Conservation (phyloP, 2,113 vertebrate genomes). For the Cryptotis parvus region DNA sequence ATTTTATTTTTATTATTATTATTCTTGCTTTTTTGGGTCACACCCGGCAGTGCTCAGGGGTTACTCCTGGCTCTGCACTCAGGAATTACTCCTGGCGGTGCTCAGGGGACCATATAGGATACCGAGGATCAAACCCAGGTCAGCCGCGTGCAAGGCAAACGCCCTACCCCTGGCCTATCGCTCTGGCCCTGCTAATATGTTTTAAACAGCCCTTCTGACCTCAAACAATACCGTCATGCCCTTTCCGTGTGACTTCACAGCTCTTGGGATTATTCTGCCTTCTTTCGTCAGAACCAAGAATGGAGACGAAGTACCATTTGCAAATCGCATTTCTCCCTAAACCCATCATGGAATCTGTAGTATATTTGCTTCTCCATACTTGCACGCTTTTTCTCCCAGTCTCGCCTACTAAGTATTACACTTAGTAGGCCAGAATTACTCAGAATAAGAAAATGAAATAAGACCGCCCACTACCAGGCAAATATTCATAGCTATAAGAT, state of each 20-base stretch:
- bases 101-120: too few relatives aligned
- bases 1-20: too few relatives aligned
- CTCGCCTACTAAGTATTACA: neutral
- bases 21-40: too few relatives aligned
- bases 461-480: neutral
- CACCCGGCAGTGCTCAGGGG: too few relatives aligned
- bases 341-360: neutral
- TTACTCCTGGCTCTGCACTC: too few relatives aligned
- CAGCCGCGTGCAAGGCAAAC: too few relatives aligned
- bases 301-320: neutral
- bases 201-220: neutral
- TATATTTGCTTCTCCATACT: neutral
- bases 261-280: neutral
- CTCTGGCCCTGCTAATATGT: too few relatives aligned
- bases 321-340: neutral
- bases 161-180: too few relatives aligned
- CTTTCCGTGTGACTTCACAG: neutral
- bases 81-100: too few relatives aligned
- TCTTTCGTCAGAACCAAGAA: neutral
- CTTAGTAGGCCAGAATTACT: neutral
- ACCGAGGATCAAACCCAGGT: too few relatives aligned
- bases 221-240: neutral
- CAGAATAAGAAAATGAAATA: neutral
- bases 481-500: neutral
- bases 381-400: neutral